These are phyloP conservation scores for Desmodus rotundus DNA, from an alignment of 2,113 vertebrate genomes.

Conservation along the genomic window DNA sequence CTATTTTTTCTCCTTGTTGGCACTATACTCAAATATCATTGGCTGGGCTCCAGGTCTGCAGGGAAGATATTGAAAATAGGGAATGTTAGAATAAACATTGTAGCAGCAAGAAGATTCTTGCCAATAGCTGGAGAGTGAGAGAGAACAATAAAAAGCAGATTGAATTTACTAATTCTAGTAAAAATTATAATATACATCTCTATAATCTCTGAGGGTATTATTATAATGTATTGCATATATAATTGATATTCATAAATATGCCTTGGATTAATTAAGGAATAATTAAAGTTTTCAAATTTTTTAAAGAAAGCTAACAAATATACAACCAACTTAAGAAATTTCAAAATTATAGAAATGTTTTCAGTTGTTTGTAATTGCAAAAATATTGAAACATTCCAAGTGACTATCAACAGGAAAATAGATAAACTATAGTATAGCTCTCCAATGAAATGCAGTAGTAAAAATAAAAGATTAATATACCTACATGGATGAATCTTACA, in stretches of 20 bases:
- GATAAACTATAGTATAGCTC: neutral
- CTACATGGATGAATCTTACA: neutral
- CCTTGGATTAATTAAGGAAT: neutral
- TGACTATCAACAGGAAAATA: neutral
- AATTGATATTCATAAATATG: neutral
- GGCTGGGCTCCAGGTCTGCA: constrained; percentile 8
- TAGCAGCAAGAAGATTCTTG: constrained; percentile 27
- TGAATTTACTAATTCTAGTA: neutral
- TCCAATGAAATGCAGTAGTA: neutral
- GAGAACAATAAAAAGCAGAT: neutral
- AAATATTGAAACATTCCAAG: neutral
- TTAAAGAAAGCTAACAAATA: neutral
- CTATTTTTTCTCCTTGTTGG: constrained; percentile 37
- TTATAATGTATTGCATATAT: neutral
- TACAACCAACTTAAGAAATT: neutral
- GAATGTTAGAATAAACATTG: constrained; percentile 47
- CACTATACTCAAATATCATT: constrained; percentile 30
- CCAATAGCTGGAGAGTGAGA: neutral
- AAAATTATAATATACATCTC: neutral
- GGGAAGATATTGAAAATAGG: constrained; percentile 49
- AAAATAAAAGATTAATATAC: neutral
- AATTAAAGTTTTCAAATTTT: neutral
- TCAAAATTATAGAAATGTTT: neutral
- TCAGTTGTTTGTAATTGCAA: neutral
- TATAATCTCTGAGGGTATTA: neutral